These are phyloP conservation scores for Notechis scutatus DNA, from an alignment of 2,113 vertebrate genomes.

Conservation along the genomic window DNA sequence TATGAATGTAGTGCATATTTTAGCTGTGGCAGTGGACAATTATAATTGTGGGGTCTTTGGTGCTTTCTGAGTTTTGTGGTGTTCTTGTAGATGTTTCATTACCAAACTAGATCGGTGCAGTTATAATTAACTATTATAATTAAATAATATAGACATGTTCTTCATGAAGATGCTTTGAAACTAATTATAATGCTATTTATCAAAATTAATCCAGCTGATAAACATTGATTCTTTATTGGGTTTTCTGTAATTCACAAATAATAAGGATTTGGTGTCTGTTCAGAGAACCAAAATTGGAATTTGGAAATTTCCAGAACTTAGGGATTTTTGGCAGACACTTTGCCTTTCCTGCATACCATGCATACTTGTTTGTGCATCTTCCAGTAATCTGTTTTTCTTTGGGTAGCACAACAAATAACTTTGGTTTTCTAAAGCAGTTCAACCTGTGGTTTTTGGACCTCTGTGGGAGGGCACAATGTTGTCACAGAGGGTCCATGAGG, in stretches of 20 bases:
- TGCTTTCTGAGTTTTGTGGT: neutral
- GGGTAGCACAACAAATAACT: neutral
- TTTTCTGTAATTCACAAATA: neutral
- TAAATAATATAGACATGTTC: neutral
- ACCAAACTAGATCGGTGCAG: too few species aligned
- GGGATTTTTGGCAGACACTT: neutral
- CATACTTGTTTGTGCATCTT: neutral
- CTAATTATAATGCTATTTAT: neutral
- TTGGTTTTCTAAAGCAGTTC: neutral
- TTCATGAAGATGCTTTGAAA: neutral
- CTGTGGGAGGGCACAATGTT: too few species aligned
- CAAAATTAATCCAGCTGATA: conserved; percentile 27
- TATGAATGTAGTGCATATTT: conserved; percentile 21
- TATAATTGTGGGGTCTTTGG: neutral
- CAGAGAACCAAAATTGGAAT: neutral
- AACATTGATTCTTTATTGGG: conserved; percentile 20
- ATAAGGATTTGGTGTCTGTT: neutral
- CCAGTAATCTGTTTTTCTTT: neutral
- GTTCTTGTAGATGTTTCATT: neutral
- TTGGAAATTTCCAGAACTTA: neutral
- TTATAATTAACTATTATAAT: conserved; percentile 15
- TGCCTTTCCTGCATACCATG: neutral
- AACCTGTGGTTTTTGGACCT: too few species aligned
- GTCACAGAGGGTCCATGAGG: too few species aligned
- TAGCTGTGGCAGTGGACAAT: conserved; percentile 25